Evolutionary conservation across 2,888 invertebrate genomes (phyloP).

Genomic region (Nasonia oneida): DNA sequence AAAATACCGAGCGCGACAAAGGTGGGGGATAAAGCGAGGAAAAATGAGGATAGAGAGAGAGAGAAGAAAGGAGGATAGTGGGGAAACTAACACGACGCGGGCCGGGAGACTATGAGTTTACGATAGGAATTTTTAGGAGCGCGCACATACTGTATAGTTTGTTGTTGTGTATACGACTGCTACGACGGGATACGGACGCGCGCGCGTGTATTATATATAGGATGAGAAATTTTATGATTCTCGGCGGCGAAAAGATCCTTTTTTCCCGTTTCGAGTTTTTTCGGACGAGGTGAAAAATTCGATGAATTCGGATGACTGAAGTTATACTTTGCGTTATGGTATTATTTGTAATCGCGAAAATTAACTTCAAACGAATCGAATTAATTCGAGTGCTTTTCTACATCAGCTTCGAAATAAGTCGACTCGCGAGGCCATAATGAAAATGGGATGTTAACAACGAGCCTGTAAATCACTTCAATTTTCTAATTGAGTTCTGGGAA

Average conservation of each 20-base stretch:
- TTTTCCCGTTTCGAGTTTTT: background rate
- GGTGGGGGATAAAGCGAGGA: background rate
- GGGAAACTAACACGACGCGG: background rate
- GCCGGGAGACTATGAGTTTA: background rate
- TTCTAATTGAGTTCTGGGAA: conserved; percentile 9
- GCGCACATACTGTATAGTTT: background rate
- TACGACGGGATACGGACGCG: background rate
- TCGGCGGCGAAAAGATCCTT: background rate
- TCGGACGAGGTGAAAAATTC: background rate
- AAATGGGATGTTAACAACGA: background rate
- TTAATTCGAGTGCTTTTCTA: background rate
- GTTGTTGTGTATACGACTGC: background rate
- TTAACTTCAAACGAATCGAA: background rate
- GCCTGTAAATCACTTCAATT: background rate
- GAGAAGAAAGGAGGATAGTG: background rate
- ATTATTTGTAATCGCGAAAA: background rate
- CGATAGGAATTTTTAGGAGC: conserved; percentile 19
- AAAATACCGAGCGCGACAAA: background rate
- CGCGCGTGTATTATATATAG: background rate
- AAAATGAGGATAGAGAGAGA: conserved; percentile 10
- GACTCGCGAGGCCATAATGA: background rate
- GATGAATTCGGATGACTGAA: background rate
- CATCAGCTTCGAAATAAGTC: background rate
- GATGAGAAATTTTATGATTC: conserved; percentile 9
- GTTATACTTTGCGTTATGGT: background rate